Conservation (phyloP, 2,113 vertebrate genomes). For the Notothenia rossii region DNA sequence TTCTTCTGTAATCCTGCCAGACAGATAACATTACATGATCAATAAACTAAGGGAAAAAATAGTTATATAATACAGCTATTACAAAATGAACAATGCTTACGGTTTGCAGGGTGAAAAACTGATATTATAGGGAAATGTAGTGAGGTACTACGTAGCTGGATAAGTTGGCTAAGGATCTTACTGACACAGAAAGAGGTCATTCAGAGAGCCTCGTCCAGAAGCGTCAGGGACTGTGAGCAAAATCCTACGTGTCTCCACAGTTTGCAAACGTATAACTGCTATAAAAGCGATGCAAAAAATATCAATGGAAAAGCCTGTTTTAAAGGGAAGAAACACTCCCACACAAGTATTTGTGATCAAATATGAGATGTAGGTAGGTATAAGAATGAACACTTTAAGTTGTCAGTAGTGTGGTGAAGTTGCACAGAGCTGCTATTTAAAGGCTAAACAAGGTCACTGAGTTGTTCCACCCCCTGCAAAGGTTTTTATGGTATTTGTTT, state of each 20-base stretch:
- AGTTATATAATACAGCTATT: neutral
- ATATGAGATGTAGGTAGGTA: neutral
- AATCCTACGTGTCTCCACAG: neutral
- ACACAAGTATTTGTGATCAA: neutral
- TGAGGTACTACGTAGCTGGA: slow-evolving; percentile 13
- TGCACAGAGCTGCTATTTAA: neutral
- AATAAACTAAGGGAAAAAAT: neutral
- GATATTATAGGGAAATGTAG: slow-evolving; percentile 9
- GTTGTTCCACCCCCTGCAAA: neutral
- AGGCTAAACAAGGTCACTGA: neutral
- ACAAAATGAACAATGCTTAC: neutral
- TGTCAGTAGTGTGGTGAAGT: neutral
- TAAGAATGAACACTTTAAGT: neutral
- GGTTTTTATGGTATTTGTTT: neutral
- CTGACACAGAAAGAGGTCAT: neutral
- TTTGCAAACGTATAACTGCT: neutral
- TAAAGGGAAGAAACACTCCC: neutral
- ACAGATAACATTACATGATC: slow-evolving; percentile 19
- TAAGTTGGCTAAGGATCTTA: slow-evolving; percentile 37
- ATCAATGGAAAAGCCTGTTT: neutral
- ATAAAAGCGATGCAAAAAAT: neutral
- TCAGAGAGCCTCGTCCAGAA: slow-evolving; percentile 29
- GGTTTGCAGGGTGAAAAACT: neutral
- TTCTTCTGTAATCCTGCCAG: slow-evolving; percentile 16
- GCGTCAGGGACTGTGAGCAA: slow-evolving; percentile 10